Evolutionary conservation across 2,888 invertebrate genomes (phyloP).

Genomic region (Chesias legatella): DNA sequence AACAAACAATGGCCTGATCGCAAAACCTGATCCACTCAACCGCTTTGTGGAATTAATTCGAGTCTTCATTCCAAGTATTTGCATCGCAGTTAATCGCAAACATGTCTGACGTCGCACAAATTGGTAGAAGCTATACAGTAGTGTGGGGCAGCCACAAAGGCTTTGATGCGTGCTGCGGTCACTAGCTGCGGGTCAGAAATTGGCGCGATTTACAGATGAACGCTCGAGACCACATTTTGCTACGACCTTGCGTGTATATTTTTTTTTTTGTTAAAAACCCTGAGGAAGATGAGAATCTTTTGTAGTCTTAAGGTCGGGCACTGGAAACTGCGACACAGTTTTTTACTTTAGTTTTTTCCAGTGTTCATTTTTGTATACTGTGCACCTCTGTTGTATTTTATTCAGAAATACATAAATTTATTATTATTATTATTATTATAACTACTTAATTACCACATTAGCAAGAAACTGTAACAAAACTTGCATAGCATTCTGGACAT

Average conservation of each 20-base stretch:
- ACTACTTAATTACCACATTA: conserved; percentile 7
- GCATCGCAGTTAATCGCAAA: conserved; percentile 40
- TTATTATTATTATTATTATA: no score
- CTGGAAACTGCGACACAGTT: no score
- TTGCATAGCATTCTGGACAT: no score
- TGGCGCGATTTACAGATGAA: conserved; percentile 64
- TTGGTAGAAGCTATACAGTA: conserved; percentile 50
- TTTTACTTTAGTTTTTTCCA: no score
- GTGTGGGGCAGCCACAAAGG: conserved; percentile 57
- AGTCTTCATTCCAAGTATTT: conserved; percentile 37
- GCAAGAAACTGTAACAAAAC: conserved; percentile 4
- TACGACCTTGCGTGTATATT: no score
- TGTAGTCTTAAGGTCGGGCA: no score
- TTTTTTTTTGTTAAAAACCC: no score
- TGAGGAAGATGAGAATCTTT: no score
- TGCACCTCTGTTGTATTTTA: no score
- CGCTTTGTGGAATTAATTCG: conserved; percentile 19
- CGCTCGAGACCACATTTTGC: conserved; percentile 44
- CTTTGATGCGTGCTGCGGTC: conserved; percentile 75
- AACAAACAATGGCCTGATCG: conserved; percentile 1
- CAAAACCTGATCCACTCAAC: conserved; percentile 18
- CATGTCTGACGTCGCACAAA: conserved; percentile 36
- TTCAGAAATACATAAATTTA: no score
- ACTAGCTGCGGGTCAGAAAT: conserved; percentile 66
- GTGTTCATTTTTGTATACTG: no score